Base-by-base conservation (phyloP, 1,140 invertebrate species). In the Apis laboriosa region DNA sequence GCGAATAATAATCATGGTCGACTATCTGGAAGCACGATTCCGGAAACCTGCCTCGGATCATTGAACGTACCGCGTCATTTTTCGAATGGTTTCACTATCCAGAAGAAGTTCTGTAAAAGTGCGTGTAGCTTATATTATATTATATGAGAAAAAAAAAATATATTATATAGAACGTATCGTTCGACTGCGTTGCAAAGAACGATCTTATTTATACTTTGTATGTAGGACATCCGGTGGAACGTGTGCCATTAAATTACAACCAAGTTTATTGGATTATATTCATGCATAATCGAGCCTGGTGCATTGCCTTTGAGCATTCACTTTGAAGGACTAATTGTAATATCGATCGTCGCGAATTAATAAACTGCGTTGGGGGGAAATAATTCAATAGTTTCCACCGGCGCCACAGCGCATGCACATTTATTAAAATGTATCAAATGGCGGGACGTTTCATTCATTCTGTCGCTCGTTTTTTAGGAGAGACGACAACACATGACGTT, bases 161-260 rank as follows among this genome's bases (percentile, higher is more conserved):
- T 17, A 66, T 17, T 43, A 43, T 43, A 71, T n/a, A 74, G 34
- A 51, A 43, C n/a, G 28, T 3, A 15, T 67, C 53, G 66, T 78
- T 71, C 77, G 77, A 78, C 55, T 70, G 66, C 76, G 66, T 70
- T 58, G 53, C 53, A 78, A 78, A 43, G 66, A 55, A 60, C 77
- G 66, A 70, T 71, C 55, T 78, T 78, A 78, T 78, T 78, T 78
- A 78, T 78, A 78, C 66, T 58, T 78, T 34, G 64, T 78, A 78
- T 58, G 55, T 71, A 70, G 77, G n/a, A 78, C 34, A 60, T 24
- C 34, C 55, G 66, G 66, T 78, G 77, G 77, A 78, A 78, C n/a
- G 66, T 21, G 43, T 49, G 17, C 55, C 17, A 24, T 78, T 78
- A 60, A 70, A 78, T 78, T 51, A n/a, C 77, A 78, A 34, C 55